Evolutionary conservation across 2,797 vertebrate genomes (phyloP).

Genomic region (Thalassophryne amazonica): DNA sequence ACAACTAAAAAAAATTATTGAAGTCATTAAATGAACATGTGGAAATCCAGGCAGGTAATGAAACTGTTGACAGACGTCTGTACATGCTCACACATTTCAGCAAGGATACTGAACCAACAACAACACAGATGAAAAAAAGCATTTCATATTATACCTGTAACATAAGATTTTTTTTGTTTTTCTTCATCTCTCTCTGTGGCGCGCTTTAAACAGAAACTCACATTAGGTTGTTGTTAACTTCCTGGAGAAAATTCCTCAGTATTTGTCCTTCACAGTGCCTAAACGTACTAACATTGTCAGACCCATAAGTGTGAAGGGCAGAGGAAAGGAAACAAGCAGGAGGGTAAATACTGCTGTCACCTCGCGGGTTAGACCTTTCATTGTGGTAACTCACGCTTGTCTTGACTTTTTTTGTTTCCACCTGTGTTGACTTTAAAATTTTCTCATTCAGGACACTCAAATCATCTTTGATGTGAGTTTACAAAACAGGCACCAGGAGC

Average conservation of each 20-base stretch:
- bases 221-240: neutral
- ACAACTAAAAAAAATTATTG: no score
- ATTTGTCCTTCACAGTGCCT: conserved; percentile 14
- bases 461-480: conserved; percentile 12
- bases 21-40: no score
- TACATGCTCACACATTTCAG: neutral
- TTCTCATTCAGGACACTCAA: neutral
- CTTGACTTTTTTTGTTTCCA: neutral
- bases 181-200: neutral
- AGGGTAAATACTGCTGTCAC: conserved; percentile 50
- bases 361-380: conserved; percentile 32
- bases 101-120: neutral
- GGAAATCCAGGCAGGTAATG: no score
- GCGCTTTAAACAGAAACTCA: neutral
- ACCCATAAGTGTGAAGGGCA: conserved; percentile 24
- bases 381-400: neutral
- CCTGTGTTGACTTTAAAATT: conserved; percentile 3
- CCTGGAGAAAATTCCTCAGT: neutral
- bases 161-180: no score
- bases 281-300: neutral
- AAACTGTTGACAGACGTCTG: no score
- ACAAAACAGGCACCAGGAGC: conserved; percentile 46
- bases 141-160: neutral
- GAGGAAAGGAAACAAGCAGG: conserved; percentile 10
- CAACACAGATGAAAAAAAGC: neutral